Base-by-base conservation (phyloP, 2,888 invertebrate species). In the Drosophila setosimentum region DNA sequence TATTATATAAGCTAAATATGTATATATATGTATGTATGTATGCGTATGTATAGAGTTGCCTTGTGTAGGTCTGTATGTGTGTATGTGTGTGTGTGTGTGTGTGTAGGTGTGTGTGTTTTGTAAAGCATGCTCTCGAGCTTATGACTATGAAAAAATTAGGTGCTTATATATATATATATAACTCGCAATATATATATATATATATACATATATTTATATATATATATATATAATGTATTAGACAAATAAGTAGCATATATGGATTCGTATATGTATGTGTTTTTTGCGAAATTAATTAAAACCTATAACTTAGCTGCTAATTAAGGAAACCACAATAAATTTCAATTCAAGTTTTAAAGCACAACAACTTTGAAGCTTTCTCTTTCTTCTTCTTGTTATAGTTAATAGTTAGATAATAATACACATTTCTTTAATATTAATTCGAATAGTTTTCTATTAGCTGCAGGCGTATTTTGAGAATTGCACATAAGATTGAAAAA, bases 261-360 rank as follows among this genome's bases (percentile, higher is more conserved):
- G 50, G 58, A 11, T 60, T 30, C 27, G 10, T 61, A 24, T 51
- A 30, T 66, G 57, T 49, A 18, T 58, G 29, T 45, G 33, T 61
- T 65, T 5, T 53, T 45, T 48, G 40, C 45, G 27, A 53, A 64
- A 61, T 57, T 42, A 79, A 72, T 73, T 80, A 76, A 80, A 68
- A 68, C 33, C 58, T 76, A 60, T 2, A 75, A 76, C 87, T 85
- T 85, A 85, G 65, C 58, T 45, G 72, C 89, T 85, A 85, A 72
- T 76, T 85, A 85, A 85, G 85, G 89, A 88, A 85, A 85, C 88
- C 84, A 88, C 74, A 80, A 73, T 85, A 83, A 83, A 85, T 82
- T 82, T 85, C 80, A 80, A 80, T 80, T 68, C 45, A 73, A 80
- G 72, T 78, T 78, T 78, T 71, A 74, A 79, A 79, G 68, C 78